Percentiles rank a stretch among this genome's conserved stretches.
phyloP scores from a whole-genome alignment of 2,113 vertebrate genomes.

The Hiodon tergisus region DNA sequence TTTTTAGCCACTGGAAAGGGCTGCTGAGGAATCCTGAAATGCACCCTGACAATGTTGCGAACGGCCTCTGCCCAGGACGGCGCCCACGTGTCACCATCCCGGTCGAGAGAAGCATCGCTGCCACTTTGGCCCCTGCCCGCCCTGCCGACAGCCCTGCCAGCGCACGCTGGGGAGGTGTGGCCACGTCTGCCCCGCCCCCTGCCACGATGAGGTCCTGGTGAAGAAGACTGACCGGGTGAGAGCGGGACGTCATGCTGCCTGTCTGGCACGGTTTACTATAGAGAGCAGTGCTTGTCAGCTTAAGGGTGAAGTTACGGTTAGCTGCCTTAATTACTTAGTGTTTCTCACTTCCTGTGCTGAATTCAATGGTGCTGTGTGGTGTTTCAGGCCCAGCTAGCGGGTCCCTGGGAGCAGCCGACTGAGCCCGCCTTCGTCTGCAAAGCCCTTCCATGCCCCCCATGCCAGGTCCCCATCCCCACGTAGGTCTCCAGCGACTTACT shows the following conservation, averaged over 20 bases:
- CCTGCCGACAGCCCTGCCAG: conserved; percentile 69
- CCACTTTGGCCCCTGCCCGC: conserved; percentile 73
- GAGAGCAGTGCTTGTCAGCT: no score
- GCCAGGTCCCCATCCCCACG: conserved; percentile 77
- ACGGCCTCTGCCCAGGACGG: conserved; percentile 47
- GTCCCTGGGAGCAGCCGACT: conserved; percentile 82
- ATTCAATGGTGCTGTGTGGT: not conserved
- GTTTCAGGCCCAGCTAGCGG: conserved; percentile 72
- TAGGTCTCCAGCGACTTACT: conserved; percentile 52
- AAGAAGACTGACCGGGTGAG: conserved; percentile 69
- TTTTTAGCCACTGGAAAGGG: no score
- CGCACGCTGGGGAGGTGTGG: conserved; percentile 55
- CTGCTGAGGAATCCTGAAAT: not conserved
- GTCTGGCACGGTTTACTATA: no score
- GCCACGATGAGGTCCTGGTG: conserved; percentile 77
- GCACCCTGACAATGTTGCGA: conserved; percentile 2
- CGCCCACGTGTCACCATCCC: conserved; percentile 73
- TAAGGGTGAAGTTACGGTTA: not conserved
- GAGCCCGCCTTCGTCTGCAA: conserved; percentile 77
- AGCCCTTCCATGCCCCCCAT: conserved; percentile 80
- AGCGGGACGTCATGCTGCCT: not conserved
- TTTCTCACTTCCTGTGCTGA: not conserved
- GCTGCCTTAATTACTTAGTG: no score
- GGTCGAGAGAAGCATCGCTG: conserved; percentile 73
- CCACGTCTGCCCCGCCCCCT: conserved; percentile 66